Base-by-base conservation (phyloP, 2,797 vertebrate species). In the Aulostomus chinensis region DNA sequence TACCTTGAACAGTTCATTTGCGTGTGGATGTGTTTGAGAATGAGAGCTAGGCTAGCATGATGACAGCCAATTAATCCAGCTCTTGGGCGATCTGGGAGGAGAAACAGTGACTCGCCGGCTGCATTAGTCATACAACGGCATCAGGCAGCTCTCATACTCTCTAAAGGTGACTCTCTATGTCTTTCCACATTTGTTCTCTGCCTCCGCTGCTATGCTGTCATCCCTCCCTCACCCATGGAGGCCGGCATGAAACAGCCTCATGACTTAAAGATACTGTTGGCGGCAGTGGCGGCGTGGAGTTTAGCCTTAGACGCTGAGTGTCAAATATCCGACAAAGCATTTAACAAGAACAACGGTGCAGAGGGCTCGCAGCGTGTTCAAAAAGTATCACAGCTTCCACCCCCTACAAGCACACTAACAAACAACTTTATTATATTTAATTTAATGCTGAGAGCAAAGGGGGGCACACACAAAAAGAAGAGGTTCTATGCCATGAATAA, bases 41-140 rank as follows among this genome's bases (percentile, higher is more conserved):
- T 47, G 70, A 81, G 53, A 47, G 74, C 62, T 46, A 66, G 46
- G 74, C 62, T 46, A 66, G 55, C 66, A 61, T 78, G 68, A 86
- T 86, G 87, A 86, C 85, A 89, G 81, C 85, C 86, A 89, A 90
- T 92, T 90, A 89, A 88, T 89, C 89, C 80, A 79, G 76, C 74
- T 85, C 73, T 81, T 46, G 73, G 85, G 75, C 74, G 84, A 72
- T 65, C 35, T 42, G 68, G 15, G 67, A 79, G 69, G 70, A 82
- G 73, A 82, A 78, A 85, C 74, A 68, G 83, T 82, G n/a, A n/a
- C n/a, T n/a, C n/a, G n/a, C n/a, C n/a, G 84, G 70, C 77, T 76
- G 74, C 67, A 87, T 89, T 88, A 88, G 87, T 89, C 87, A 90
- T 85, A 81, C 81, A 71, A 76, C 67, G 83, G 81, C 82, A 86